These are phyloP conservation scores for Progne subis DNA, from an alignment of 2,113 vertebrate genomes.

Conservation along the genomic window DNA sequence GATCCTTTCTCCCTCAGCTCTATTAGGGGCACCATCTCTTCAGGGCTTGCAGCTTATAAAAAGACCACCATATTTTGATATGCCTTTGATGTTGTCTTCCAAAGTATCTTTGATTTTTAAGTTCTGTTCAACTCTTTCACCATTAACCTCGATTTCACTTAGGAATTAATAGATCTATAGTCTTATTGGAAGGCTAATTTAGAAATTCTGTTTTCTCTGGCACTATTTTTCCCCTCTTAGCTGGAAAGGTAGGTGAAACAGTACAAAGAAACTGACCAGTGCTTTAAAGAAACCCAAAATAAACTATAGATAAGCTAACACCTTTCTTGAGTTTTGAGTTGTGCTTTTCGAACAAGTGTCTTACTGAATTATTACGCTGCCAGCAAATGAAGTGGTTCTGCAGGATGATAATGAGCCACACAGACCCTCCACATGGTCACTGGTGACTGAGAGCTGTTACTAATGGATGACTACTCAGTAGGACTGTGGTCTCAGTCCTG, in stretches of 20 bases:
- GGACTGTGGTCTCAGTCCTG: not conserved
- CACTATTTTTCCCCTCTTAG: not conserved
- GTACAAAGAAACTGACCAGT: not conserved
- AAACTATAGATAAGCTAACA: not conserved
- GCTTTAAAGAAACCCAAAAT: not conserved
- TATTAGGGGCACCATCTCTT: constrained; percentile 54
- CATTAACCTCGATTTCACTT: constrained; percentile 52
- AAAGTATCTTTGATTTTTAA: constrained; percentile 70
- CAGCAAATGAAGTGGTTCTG: constrained; percentile 17
- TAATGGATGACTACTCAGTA: not conserved
- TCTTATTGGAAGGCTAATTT: constrained; percentile 47
- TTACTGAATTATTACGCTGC: not conserved
- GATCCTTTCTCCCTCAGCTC: constrained; percentile 58
- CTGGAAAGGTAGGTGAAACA: not conserved
- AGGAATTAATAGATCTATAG: constrained; percentile 42
- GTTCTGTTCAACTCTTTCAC: constrained; percentile 55
- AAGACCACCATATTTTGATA: constrained; percentile 65
- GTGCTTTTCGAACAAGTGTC: not conserved
- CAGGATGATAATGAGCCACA: not conserved
- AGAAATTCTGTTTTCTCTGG: constrained; percentile 34
- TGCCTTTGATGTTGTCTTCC: constrained; percentile 67
- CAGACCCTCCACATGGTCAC: not conserved
- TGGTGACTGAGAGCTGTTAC: not conserved
- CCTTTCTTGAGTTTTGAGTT: not conserved
- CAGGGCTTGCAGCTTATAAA: constrained; percentile 64